These are phyloP conservation scores for Rhagologus leucostigma DNA, from an alignment of 2,113 vertebrate species.

Conservation along the genomic window DNA sequence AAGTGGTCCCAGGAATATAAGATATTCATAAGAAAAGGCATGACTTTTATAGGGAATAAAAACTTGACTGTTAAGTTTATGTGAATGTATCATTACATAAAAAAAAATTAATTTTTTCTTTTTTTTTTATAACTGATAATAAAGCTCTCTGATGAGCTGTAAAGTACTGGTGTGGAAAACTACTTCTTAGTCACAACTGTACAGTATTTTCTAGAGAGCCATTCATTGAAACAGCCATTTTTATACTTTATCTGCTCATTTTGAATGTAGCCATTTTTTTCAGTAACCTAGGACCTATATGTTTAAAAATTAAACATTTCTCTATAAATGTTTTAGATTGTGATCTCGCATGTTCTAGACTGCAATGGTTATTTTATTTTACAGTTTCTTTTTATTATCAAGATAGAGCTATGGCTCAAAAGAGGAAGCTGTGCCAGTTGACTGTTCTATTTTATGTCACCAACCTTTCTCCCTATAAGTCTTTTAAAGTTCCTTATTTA, in stretches of 20 bases:
- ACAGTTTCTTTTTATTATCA: neutral
- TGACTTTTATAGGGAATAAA: constrained; percentile 31
- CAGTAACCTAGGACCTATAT: neutral
- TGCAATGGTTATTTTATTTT: neutral
- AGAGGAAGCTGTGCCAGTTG: neutral
- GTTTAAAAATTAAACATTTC: constrained; percentile 1
- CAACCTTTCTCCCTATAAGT: neutral
- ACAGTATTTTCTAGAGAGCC: neutral
- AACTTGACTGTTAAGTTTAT: constrained; percentile 8
- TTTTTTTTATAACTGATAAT: constrained; percentile 29
- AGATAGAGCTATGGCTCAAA: neutral
- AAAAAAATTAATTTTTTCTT: neutral
- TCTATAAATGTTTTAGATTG: neutral
- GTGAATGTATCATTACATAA: constrained; percentile 15
- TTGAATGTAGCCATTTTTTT: neutral
- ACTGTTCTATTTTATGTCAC: neutral
- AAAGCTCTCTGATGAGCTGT: constrained; percentile 37
- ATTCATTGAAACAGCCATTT: neutral
- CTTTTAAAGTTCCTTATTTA: neutral
- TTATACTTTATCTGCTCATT: neutral
- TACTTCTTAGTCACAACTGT: neutral
- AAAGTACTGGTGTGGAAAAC: constrained; percentile 27
- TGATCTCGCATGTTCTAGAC: neutral
- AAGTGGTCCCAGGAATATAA: constrained; percentile 11
- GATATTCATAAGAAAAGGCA: neutral